These are phyloP conservation scores for Baronia brevicornis DNA, from an alignment of 2,888 invertebrate genomes.

Conservation along the genomic window DNA sequence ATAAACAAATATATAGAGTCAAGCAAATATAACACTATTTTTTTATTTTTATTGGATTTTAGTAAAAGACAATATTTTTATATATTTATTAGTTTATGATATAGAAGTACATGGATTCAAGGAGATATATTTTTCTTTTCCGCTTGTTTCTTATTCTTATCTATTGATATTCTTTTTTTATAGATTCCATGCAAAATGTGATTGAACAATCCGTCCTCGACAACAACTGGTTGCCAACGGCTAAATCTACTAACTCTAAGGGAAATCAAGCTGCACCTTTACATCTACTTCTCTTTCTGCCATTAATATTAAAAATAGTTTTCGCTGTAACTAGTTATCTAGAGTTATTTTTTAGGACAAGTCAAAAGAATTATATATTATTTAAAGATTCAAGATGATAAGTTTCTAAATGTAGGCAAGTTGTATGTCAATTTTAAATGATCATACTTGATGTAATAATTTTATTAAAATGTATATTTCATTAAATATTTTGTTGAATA, in stretches of 20 bases:
- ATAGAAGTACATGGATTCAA: too few species aligned
- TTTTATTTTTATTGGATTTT: too few species aligned
- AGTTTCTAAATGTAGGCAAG: conserved; percentile 26
- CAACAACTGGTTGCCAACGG: conserved; percentile 70
- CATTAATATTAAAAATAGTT: conserved; percentile 32
- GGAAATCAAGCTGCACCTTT: conserved; percentile 37
- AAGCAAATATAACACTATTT: too few species aligned
- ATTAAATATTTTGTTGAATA: too few species aligned
- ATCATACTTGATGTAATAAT: too few species aligned
- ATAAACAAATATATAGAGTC: too few species aligned
- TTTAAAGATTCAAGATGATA: conserved; percentile 52
- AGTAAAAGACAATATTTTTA: too few species aligned
- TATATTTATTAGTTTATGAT: too few species aligned
- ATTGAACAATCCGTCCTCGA: conserved; percentile 71
- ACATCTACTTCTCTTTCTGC: conserved; percentile 39
- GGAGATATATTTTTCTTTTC: too few species aligned
- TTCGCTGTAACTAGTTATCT: too few species aligned
- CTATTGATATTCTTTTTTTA: background rate
- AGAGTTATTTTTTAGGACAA: conserved; percentile 23
- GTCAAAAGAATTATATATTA: conserved; percentile 25
- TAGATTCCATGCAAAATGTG: conserved; percentile 54
- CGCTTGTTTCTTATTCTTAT: too few species aligned
- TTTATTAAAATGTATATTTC: too few species aligned
- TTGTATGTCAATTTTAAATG: conserved; percentile 30
- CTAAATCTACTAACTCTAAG: conserved; percentile 51